Evolutionary conservation across 2,888 invertebrate species (phyloP).

Genomic region (Chrysopilus asiliformis): DNA sequence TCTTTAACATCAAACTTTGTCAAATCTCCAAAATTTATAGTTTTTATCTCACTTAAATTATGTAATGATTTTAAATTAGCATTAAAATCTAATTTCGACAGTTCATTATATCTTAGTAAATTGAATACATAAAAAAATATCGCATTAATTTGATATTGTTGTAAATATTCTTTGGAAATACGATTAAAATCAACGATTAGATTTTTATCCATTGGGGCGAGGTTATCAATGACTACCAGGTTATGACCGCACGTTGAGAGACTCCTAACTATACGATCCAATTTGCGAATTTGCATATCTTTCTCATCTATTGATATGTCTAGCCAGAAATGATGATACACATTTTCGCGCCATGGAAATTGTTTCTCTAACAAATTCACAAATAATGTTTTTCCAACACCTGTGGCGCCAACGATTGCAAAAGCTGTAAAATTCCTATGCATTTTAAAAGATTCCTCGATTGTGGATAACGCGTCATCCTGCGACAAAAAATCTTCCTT

Average conservation of each 20-base stretch:
- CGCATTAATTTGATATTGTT: no score
- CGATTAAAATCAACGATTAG: constrained; percentile 21
- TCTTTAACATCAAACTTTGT: constrained; percentile 19
- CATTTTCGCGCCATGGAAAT: constrained; percentile 31
- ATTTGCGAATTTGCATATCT: constrained; percentile 9
- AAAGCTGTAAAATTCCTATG: constrained; percentile 18
- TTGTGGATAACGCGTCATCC: no score
- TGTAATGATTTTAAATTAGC: constrained; percentile 14
- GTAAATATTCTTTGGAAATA: constrained; percentile 4
- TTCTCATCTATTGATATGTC: constrained; percentile 13
- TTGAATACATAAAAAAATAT: constrained; percentile 27
- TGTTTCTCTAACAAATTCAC: constrained; percentile 19
- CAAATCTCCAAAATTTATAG: constrained; percentile 22
- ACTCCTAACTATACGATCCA: constrained; percentile 13
- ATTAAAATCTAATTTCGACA: constrained; percentile 11
- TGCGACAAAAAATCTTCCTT: no score
- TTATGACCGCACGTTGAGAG: constrained; percentile 28
- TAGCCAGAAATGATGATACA: constrained; percentile 22
- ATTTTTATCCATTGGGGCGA: constrained; percentile 19
- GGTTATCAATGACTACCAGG: constrained; percentile 28
- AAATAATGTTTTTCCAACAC: constrained; percentile 27
- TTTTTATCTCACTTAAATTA: constrained; percentile 16
- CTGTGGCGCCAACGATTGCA: constrained; percentile 23
- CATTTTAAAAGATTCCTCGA: constrained; percentile 19
- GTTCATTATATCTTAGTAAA: constrained; percentile 17